Base-by-base conservation (phyloP, 2,797 vertebrate genomes). In the Danio kyathit region DNA sequence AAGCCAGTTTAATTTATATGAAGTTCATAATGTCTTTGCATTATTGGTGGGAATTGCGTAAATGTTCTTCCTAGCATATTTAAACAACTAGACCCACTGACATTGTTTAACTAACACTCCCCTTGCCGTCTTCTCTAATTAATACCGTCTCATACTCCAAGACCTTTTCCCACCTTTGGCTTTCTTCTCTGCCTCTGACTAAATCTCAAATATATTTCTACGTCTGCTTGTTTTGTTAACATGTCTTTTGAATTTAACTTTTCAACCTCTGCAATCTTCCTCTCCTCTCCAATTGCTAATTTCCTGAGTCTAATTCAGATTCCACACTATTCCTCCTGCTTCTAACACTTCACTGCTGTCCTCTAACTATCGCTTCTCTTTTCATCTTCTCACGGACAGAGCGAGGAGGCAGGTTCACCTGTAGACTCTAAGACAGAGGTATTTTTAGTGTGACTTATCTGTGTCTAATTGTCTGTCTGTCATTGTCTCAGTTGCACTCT, bases 361-460 rank as follows among this genome's bases (percentile, higher is more conserved):
- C 69, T 81, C 65, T 84, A 82, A 85, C 85, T 82, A 82, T 82
- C 76, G 64, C 83, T 79, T 81, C 65, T 76, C 77, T 80, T 79
- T 79, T 81, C 83, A 80, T 84, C 70, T 65, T 84, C 63, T 86
- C 82, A 82, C 89, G 93, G 92, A 88, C 91, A 94, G 93, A 89
- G 90, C 84, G 93, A 95, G 88, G 93, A 94, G 86, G 83, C 91
- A 89, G 89, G 91, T 83, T 92, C 92, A 70, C 91, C 92, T 74
- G 61, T 92, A 92, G 93, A 94, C 85, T 89, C 93, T 82, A 95
- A 94, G 86, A 89, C 91, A 79, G 94, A 95, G 94, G 94, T 95
- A 95, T 90, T 93, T 89, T 85, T 74, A 59, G 80, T 57, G 61
- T 88, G 70, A 88, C 75, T 89, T 75, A 60, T 82, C 38, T 81